A percentile compares a stretch with the other conserved stretches of the same genome.
Conservation (phyloP, 2,797 vertebrate species). For the Philypnodon macrostomus region DNA sequence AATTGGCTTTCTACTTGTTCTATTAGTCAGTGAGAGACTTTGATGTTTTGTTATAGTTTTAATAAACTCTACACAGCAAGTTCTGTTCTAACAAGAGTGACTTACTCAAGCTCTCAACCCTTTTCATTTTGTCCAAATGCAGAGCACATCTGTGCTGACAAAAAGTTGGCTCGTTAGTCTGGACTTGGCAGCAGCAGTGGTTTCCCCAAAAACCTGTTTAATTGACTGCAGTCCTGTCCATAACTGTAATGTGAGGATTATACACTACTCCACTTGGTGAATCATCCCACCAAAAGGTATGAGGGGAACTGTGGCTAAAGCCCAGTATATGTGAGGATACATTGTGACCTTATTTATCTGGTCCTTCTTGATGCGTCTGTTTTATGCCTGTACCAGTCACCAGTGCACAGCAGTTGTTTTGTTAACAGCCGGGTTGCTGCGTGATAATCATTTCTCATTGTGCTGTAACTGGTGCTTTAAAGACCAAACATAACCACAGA, state of each 20-base stretch:
- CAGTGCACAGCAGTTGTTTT: conserved; percentile 22
- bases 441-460: conserved; percentile 49
- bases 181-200: too few species aligned
- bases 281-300: too few species aligned
- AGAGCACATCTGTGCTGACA: conserved; percentile 1
- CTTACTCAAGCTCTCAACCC: conserved; percentile 46
- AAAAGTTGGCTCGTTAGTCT: too few species aligned
- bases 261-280: too few species aligned
- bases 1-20: too few species aligned
- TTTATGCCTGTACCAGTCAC: conserved; percentile 20
- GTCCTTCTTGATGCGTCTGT: conserved; percentile 1
- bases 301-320: too few species aligned
- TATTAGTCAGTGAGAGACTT: too few species aligned
- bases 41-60: too few species aligned
- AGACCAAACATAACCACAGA: conserved; percentile 42
- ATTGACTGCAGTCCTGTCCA: too few species aligned
- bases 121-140: conserved; percentile 3
- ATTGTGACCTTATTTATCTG: conserved; percentile 2
- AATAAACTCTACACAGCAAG: conserved; percentile 2
- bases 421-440: conserved; percentile 45
- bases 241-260: too few species aligned
- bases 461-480: conserved; percentile 44
- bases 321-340: too few species aligned
- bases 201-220: too few species aligned
- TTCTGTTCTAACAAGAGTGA: conserved; percentile 19